Evolutionary conservation across 1,140 invertebrate genomes (phyloP), one percentile per base, ranked within the genome.

Genomic region (Octopus bimaculoides): DNA sequence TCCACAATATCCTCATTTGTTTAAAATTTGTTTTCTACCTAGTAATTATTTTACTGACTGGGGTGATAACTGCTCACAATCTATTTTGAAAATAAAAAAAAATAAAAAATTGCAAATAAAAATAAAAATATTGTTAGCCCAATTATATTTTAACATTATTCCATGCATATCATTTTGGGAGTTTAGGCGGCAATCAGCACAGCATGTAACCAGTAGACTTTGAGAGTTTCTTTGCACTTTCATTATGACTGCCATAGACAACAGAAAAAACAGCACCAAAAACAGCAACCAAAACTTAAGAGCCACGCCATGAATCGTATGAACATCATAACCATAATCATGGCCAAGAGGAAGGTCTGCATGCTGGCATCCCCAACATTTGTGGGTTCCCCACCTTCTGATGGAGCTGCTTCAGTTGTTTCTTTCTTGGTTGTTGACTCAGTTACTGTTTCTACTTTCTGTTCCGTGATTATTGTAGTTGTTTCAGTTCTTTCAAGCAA

Each of bases 331-430:
- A 82, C 53, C 56, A 86, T 56, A 52, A 85, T 77, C 74, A 84
- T 71, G 56, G 82, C 78, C 54, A 85, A 81, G 76, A 86, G 77
- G 76, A 85, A 84, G 41, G 80, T 78, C 77, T 84, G 82, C 85
- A 86, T 86, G 84, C 85, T 83, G 75, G 83, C 84, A 84, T 86
- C 83, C 66, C 83, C 83, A 77, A 84, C 74, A 80, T 81, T 80
- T 66, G 81, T 77, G 41, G 83, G 80, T 79, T 83, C 82, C 85
- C 85, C 84, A 86, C 85, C 86, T 87, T 78, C 79, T 69, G 54
- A 17, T 75, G 77, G 26, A 52, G 54, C 74, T 61, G 54, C 80
- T 76, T 80, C 66, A 26, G 69, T 26, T 10, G 66, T n/a, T 75
- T 79, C 52, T 66, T 73, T 55, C 53, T 80, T 77, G 14, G 61